Conservation (phyloP, 2,888 invertebrate genomes). For the Scrobipalpa atriplicella region DNA sequence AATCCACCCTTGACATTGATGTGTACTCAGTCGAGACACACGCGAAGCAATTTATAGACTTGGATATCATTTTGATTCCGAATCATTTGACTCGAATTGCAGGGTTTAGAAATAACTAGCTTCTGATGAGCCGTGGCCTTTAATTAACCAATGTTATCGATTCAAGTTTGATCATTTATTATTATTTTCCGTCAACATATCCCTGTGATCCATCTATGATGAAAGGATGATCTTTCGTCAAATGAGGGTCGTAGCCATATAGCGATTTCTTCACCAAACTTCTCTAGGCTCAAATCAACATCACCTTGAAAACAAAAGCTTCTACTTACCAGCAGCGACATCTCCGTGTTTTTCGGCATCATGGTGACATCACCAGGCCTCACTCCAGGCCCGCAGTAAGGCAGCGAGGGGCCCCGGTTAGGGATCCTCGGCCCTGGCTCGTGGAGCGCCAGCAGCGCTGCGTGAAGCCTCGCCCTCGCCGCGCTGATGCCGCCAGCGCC, state of each 20-base stretch:
- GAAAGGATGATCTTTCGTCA: too few relatives aligned
- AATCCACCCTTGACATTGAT: slow-evolving; percentile 7
- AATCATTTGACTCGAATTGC: neutral
- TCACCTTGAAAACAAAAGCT: neutral
- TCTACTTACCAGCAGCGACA: slow-evolving; percentile 69
- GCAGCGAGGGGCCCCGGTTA: slow-evolving; percentile 80
- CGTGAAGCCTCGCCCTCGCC: slow-evolving; percentile 70
- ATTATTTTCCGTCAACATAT: too few relatives aligned
- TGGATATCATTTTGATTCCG: neutral
- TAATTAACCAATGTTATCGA: too few relatives aligned
- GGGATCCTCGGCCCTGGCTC: slow-evolving; percentile 57
- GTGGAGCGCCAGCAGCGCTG: slow-evolving; percentile 68
- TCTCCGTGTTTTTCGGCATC: slow-evolving; percentile 79
- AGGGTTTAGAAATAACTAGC: neutral
- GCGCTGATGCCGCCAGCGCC: slow-evolving; percentile 74
- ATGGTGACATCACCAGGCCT: slow-evolving; percentile 77
- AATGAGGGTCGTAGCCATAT: too few relatives aligned
- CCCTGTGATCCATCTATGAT: too few relatives aligned
- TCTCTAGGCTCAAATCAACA: too few relatives aligned
- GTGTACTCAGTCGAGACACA: neutral
- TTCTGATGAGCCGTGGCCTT: too few relatives aligned
- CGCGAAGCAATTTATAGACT: neutral
- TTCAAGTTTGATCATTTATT: too few relatives aligned
- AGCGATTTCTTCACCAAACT: too few relatives aligned
- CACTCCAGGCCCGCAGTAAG: slow-evolving; percentile 83